A percentile compares a stretch with the other conserved stretches of the same genome.
Evolutionary conservation across 2,113 vertebrate species (phyloP).

Genomic region (Chlorodrepanis virens): DNA sequence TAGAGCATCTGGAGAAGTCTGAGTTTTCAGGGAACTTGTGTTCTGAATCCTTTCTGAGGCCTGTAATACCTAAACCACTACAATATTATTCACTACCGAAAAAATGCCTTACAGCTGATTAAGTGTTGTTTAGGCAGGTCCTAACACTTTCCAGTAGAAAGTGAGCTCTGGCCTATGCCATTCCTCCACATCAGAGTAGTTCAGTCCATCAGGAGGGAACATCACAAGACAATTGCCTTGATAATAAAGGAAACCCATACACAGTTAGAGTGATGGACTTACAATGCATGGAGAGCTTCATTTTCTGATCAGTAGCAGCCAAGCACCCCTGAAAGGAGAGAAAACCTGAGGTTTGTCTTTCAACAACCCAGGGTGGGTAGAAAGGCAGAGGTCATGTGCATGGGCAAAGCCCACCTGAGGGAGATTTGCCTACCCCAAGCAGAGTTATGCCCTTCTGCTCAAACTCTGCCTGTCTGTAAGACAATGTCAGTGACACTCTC

Average conservation of each 20-base stretch:
- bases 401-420: neutral
- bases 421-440: neutral
- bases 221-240: neutral
- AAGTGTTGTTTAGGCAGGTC: neutral
- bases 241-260: neutral
- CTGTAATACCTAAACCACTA: neutral
- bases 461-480: neutral
- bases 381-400: neutral
- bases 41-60: neutral
- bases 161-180: neutral
- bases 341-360: neutral
- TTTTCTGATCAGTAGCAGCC: neutral
- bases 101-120: neutral
- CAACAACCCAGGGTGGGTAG: neutral
- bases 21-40: neutral
- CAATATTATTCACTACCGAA: neutral
- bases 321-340: neutral
- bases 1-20: neutral
- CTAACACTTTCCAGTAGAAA: neutral
- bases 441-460: neutral
- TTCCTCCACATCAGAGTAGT: neutral
- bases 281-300: neutral
- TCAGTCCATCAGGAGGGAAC: neutral
- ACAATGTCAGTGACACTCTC: neutral
- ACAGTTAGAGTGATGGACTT: neutral